Evolutionary conservation across 2,888 invertebrate species (phyloP).

Genomic region (Zygothrica quintamaculata): DNA sequence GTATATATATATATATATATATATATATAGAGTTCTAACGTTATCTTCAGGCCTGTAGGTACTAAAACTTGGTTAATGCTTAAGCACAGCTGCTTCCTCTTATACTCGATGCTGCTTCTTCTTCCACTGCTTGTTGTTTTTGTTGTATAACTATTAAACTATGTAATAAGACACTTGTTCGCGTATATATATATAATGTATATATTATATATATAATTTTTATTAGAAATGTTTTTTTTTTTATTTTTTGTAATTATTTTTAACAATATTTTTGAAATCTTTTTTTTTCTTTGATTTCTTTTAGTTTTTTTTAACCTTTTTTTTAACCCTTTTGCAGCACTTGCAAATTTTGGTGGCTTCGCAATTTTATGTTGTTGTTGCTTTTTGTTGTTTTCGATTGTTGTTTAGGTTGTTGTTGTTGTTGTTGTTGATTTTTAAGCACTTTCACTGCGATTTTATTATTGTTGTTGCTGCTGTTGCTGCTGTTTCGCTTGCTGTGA

Average conservation of each 20-base stretch:
- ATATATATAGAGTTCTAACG: conserved; percentile 65
- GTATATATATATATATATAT: conserved; percentile 50
- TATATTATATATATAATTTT: conserved; percentile 36
- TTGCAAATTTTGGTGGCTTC: conserved; percentile 57
- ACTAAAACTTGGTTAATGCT: conserved; percentile 59
- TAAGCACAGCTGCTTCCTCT: conserved; percentile 6
- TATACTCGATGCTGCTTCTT: conserved; percentile 21
- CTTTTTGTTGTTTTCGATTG: conserved; percentile 45
- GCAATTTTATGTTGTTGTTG: conserved; percentile 38
- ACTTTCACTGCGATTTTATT: conserved; percentile 67
- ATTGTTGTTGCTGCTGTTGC: conserved; percentile 33
- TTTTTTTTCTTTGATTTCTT: conserved; percentile 22
- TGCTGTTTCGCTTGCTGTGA: conserved; percentile 55
- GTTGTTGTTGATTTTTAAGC: conserved; percentile 58
- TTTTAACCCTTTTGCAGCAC: conserved; percentile 70
- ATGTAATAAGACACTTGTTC: conserved; percentile 81
- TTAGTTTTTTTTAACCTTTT: conserved; percentile 39
- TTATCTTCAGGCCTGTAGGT: conserved; percentile 75
- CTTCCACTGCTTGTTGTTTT: conserved; percentile 32
- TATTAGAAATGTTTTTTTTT: conserved; percentile 43
- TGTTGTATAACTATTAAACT: conserved; percentile 55
- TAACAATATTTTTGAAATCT: conserved; percentile 22
- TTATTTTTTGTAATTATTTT: conserved; percentile 14
- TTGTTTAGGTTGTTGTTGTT: conserved; percentile 49
- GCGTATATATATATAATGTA: conserved; percentile 62